Evolutionary conservation across 2,888 invertebrate genomes (phyloP), one percentile per base, ranked within the genome.

Genomic region (Luffia ferchaultella): DNA sequence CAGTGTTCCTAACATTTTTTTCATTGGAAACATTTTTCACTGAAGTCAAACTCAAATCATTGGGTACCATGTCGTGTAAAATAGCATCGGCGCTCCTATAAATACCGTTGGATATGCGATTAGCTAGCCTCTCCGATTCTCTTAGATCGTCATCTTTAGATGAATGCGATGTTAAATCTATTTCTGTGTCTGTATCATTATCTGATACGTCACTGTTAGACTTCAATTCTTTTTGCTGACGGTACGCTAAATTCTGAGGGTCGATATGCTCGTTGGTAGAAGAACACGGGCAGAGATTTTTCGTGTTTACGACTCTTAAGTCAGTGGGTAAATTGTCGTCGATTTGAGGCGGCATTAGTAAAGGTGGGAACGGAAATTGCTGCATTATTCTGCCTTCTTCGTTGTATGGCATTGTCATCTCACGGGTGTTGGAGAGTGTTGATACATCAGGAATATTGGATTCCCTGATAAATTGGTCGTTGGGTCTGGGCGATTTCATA

Each of bases 181-280:
- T 85, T 63, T 85, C 85, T 1, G 85, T 66, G 52, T 85, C 85
- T 51, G 75, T 80, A 42, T 84, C 85, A 52, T 82, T 83, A 30
- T 82, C 82, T 47, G 73, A 76, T 18, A 74, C 73, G 51, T 67
- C 67, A 2, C 65, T 66, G 69, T 60, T 54, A 67, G 63, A 30
- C 15, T 30, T 16, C 16, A 16, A 16, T 5, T 12, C 16, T 2
- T 15, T 15, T 9, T 65, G 66, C 20, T 72, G 68, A 52, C 76
- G 82, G 1, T 79, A 79, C 50, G 82, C 59, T 53, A 83, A 78
- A 51, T 80, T 77, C 0, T 78, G 82, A 45, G 79, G 72, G 0
- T 79, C 69, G 30, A 65, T 53, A 41, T 68, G 65, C 50, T 61
- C 56, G 2, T 51, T 59, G 20, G 60, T 46, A 18, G 63, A 61